These are phyloP conservation scores for Leucoraja erinaceus DNA, from an alignment of 2,113 vertebrate genomes.

Conservation along the genomic window DNA sequence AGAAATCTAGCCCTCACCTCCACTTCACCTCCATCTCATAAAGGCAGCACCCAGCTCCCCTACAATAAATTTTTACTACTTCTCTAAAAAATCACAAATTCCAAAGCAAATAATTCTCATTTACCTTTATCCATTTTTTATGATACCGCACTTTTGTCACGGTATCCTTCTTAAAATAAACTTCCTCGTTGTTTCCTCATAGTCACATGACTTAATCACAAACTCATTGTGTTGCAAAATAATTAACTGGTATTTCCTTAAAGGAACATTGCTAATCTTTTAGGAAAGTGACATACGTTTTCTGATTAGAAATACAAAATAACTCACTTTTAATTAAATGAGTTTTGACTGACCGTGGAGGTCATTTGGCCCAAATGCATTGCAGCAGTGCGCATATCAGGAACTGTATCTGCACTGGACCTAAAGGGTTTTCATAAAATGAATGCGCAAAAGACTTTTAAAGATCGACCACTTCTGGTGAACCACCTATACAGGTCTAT, in stretches of 20 bases:
- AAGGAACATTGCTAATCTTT: not conserved
- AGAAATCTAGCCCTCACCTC: not conserved
- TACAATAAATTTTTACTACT: not conserved
- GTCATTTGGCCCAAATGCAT: not conserved
- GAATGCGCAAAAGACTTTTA: too few relatives aligned
- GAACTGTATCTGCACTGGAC: not conserved
- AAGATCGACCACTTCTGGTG: too few relatives aligned
- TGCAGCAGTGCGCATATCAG: not conserved
- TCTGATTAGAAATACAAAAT: not conserved
- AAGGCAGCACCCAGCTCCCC: too few relatives aligned
- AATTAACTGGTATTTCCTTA: not conserved
- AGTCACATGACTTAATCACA: not conserved
- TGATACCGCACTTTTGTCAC: not conserved
- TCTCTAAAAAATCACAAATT: not conserved
- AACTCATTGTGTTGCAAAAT: not conserved
- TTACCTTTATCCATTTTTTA: not conserved
- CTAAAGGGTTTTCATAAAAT: too few relatives aligned
- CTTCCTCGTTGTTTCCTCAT: not conserved
- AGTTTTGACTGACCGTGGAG: not conserved
- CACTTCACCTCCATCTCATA: too few relatives aligned
- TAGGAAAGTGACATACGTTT: not conserved
- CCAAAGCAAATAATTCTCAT: not conserved
- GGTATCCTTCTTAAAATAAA: not conserved
- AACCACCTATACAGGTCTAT: too few relatives aligned
- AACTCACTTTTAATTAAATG: not conserved